These are phyloP conservation scores for Lithobius niger DNA, from an alignment of 1,140 invertebrate genomes.

Conservation along the genomic window DNA sequence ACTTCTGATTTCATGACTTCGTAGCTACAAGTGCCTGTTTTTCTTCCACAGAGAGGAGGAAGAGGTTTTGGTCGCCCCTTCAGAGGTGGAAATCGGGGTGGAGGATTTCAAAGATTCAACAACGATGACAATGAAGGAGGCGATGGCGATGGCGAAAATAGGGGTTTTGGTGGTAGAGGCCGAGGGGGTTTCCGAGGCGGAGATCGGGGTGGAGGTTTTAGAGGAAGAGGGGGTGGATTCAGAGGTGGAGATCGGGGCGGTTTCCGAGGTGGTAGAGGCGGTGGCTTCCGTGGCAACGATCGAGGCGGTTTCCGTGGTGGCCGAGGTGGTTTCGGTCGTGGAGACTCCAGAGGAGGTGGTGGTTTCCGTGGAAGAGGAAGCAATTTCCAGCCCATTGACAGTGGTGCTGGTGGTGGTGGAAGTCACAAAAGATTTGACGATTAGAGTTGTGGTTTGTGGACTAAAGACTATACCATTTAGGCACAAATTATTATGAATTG, in stretches of 20 bases:
- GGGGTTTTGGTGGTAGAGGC: conserved; percentile 17
- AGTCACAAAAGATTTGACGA: not conserved
- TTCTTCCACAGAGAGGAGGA: conserved; percentile 27
- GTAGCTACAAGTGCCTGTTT: no score
- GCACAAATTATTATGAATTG: not conserved
- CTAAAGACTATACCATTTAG: not conserved
- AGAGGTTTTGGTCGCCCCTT: conserved; percentile 32
- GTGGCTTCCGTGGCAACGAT: conserved; percentile 18
- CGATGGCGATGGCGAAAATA: conserved; percentile 10
- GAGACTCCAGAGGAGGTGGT: conserved; percentile 17
- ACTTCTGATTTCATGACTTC: not conserved
- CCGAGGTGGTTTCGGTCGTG: conserved; percentile 17
- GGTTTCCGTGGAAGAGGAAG: conserved; percentile 19
- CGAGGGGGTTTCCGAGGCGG: conserved; percentile 24
- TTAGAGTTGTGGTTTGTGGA: not conserved
- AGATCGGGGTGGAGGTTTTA: conserved; percentile 15
- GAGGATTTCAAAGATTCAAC: conserved; percentile 8
- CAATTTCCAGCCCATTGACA: conserved; percentile 3
- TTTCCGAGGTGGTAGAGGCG: conserved; percentile 18
- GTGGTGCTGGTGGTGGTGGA: conserved; percentile 1
- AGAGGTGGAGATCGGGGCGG: conserved; percentile 24
- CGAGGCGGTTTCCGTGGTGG: conserved; percentile 19
- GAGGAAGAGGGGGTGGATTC: conserved; percentile 19
- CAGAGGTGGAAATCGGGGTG: conserved; percentile 20
- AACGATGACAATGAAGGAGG: conserved; percentile 7